phyloP scores from a whole-genome alignment of 2,113 vertebrate genomes.

The Cephalopterus ornatus region DNA sequence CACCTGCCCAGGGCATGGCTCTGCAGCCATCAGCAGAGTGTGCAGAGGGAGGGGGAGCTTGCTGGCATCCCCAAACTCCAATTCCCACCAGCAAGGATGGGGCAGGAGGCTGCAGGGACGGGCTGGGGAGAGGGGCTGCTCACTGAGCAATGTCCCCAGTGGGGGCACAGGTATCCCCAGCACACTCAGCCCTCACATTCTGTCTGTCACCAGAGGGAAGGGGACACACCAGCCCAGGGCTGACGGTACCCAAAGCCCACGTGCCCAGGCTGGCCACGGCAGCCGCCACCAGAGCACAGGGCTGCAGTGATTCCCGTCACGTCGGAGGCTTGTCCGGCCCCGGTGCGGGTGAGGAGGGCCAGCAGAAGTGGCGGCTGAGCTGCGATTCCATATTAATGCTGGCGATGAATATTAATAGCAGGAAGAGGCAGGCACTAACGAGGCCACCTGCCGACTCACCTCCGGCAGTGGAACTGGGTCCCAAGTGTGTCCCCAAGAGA shows the following conservation, averaged over 20 bases:
- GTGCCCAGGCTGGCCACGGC: neutral
- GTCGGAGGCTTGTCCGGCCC: neutral
- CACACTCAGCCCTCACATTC: rapidly evolving
- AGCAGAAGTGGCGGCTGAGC: neutral
- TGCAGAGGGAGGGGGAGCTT: neutral
- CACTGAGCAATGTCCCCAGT: rapidly evolving
- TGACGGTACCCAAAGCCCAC: rapidly evolving
- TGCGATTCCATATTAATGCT: slow-evolving; percentile 28
- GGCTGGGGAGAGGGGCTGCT: neutral
- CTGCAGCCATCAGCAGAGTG: neutral
- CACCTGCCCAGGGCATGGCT: rapidly evolving
- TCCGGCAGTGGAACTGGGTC: neutral
- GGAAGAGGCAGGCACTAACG: slow-evolving; percentile 40
- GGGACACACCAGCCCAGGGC: rapidly evolving
- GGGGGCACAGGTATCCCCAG: neutral
- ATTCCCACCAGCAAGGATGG: neutral
- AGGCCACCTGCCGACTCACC: slow-evolving; percentile 50
- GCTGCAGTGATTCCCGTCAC: slow-evolving; percentile 18
- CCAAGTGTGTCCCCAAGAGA: neutral
- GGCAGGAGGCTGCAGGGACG: neutral
- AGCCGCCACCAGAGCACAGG: rapidly evolving
- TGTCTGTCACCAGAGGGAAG: neutral
- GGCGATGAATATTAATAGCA: slow-evolving; percentile 59
- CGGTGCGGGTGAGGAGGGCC: slow-evolving; percentile 33
- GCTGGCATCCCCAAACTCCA: neutral